Evolutionary conservation across 2,113 vertebrate species (phyloP), one percentile per base, ranked within the genome.

Genomic region (Terrapene triunguis): DNA sequence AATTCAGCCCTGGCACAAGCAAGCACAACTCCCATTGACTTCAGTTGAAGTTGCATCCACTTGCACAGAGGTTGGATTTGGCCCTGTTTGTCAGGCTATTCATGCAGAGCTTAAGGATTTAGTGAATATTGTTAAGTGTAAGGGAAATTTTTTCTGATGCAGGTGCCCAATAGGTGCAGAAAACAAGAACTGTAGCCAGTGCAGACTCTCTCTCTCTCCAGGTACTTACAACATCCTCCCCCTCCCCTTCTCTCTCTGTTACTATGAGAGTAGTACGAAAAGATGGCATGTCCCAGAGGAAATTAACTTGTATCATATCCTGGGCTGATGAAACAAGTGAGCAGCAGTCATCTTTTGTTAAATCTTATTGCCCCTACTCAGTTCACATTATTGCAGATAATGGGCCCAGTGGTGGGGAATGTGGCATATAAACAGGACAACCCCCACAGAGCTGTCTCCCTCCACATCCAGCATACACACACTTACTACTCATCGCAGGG

Each of bases 221-320:
- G 32, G 62, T 84, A 10, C 13, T 65, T 79, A 4, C 2, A 53
- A 69, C 35, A 69, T n/a, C 16, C 62, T 69, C 0, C 0, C 42
- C 84, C 27, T 22, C 50, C 42, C 4, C 3, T 84, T 85, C 74
- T 94, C 80, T 72, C 92, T 87, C 69, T 80, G 8, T 3, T 62
- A 7, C 65, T 72, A 35, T 72, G n/a, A 22, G n/a, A 72, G 65
- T 48, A 92, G 57, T 90, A 87, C 25, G 21, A 92, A 87, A 94
- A 90, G 54, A 14, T 85, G 27, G 54, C 59, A 14, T 42, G 51
- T 90, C 27, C 79, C 59, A 10, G 35, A 96, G 92, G 76, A 93
- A 96, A 97, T 95, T 92, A 93, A 95, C 96, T 97, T 96, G 92
- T 93, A 38, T 48, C 85, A 22, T 90, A 78, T 84, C 72, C 35